Evolutionary conservation across 2,888 invertebrate genomes (phyloP), one percentile per base, ranked within the genome.

Genomic region (Erebia epiphron): DNA sequence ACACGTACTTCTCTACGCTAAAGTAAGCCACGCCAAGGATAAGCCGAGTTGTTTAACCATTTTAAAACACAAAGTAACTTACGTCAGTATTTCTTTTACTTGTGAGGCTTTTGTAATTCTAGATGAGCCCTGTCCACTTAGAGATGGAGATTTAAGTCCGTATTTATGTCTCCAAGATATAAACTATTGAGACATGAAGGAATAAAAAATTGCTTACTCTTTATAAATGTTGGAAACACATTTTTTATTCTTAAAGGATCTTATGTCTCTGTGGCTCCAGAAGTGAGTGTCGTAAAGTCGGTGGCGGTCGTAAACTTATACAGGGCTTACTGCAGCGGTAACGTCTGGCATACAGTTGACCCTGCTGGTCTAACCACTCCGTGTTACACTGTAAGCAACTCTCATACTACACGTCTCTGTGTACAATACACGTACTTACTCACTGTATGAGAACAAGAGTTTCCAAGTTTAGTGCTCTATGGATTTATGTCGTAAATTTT

Each of bases 301-400:
- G 84, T 86, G 86, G 84, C 76, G 83, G 76, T 91, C 91, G 88
- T 91, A 92, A 92, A 91, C 86, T 89, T 83, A 84, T 87, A 86
- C 84, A 74, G 82, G 79, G 84, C 86, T 73, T 67, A 68, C 71
- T 70, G 70, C 67, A 72, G 73, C 73, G 66, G 64, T 46, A 70
- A 61, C 64, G 69, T 69, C 71, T 68, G 73, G 69, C 72, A 71
- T 75, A 74, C 73, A 66, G 67, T 73, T 76, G 76, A 74, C 76
- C 75, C 70, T 71, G 75, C 63, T 72, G 68, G 73, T 69, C 68
- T 71, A 68, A 70, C 70, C 72, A 57, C 70, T 56, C 60, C 35
- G 67, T 67, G 62, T 62, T 71, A 73, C 70, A 69, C 69, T 75
- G 71, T 71, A 69, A 71, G 68, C 71, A 71, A 69, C 70, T 67